Percentiles rank a stretch among this genome's conserved stretches.
Conservation (phyloP, 2,113 vertebrate genomes). For the Otus sunia region DNA sequence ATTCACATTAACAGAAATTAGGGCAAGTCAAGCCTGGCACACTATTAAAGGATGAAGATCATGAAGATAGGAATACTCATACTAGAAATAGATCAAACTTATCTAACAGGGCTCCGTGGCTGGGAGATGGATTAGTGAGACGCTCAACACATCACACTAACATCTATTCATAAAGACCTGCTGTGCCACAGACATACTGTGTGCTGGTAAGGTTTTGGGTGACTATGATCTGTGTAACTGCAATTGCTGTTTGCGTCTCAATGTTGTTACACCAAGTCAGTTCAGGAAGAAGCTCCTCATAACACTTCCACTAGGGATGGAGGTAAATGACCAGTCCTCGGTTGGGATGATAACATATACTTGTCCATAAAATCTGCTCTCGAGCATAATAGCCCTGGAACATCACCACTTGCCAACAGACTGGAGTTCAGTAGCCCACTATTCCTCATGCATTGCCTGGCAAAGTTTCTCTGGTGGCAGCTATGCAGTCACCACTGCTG, state of each 20-base stretch:
- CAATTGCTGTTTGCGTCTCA: neutral
- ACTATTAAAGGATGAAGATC: neutral
- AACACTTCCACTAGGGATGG: neutral
- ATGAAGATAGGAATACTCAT: neutral
- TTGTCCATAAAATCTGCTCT: neutral
- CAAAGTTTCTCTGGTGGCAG: neutral
- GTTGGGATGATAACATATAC: neutral
- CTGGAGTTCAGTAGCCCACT: neutral
- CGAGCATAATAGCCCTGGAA: neutral
- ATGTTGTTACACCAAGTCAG: neutral
- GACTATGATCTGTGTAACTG: neutral
- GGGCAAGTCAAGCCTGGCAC: conserved; percentile 29
- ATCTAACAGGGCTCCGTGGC: neutral
- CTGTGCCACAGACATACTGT: neutral
- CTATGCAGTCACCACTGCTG: neutral
- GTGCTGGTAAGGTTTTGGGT: neutral
- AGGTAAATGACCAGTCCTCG: neutral
- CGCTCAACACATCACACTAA: neutral
- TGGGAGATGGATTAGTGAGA: neutral
- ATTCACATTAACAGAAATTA: conserved; percentile 50
- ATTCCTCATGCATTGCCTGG: neutral
- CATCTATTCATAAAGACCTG: neutral
- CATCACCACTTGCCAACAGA: neutral
- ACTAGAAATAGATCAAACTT: conserved; percentile 18
- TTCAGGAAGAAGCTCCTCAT: neutral